Evolutionary conservation across 1,140 invertebrate genomes (phyloP).

Genomic region (Zophobas atratus): DNA sequence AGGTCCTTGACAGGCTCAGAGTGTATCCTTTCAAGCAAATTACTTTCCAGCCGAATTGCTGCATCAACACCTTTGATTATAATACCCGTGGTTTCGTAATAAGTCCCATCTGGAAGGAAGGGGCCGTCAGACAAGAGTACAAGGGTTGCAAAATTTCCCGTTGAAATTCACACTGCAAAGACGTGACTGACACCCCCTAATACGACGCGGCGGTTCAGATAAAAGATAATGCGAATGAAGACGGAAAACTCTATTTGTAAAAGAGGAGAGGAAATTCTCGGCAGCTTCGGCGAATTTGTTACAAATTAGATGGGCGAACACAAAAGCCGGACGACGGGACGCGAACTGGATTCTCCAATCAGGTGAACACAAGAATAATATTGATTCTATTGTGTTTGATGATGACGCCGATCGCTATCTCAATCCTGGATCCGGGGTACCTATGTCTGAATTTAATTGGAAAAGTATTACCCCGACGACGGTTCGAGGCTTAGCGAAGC

Average conservation of each 20-base stretch:
- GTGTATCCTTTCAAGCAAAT: slow-evolving; percentile 42
- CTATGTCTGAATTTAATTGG: slow-evolving; percentile 28
- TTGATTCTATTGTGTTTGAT: slow-evolving; percentile 7
- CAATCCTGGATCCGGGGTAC: slow-evolving; percentile 3
- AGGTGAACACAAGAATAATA: slow-evolving; percentile 20
- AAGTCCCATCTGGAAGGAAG: slow-evolving; percentile 41
- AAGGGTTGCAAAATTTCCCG: slow-evolving; percentile 33
- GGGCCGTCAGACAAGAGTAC: slow-evolving; percentile 33
- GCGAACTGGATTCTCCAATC: slow-evolving; percentile 16
- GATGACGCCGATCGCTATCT: slow-evolving; percentile 30
- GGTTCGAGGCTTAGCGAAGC: too few relatives aligned
- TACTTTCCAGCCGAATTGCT: slow-evolving; percentile 41
- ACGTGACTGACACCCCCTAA: slow-evolving; percentile 39
- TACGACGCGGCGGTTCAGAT: slow-evolving; percentile 31
- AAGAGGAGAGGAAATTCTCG: slow-evolving; percentile 36
- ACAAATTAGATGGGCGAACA: slow-evolving; percentile 32
- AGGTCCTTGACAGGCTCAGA: slow-evolving; percentile 26
- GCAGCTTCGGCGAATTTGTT: slow-evolving; percentile 20
- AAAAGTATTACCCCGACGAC: slow-evolving; percentile 4
- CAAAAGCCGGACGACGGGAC: slow-evolving; percentile 6
- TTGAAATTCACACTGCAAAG: slow-evolving; percentile 14
- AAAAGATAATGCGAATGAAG: slow-evolving; percentile 42
- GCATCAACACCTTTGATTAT: slow-evolving; percentile 41
- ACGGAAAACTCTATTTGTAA: slow-evolving; percentile 43
- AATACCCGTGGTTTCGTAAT: slow-evolving; percentile 36